Conservation (phyloP, 2,888 invertebrate genomes). For the Acleris emargana region DNA sequence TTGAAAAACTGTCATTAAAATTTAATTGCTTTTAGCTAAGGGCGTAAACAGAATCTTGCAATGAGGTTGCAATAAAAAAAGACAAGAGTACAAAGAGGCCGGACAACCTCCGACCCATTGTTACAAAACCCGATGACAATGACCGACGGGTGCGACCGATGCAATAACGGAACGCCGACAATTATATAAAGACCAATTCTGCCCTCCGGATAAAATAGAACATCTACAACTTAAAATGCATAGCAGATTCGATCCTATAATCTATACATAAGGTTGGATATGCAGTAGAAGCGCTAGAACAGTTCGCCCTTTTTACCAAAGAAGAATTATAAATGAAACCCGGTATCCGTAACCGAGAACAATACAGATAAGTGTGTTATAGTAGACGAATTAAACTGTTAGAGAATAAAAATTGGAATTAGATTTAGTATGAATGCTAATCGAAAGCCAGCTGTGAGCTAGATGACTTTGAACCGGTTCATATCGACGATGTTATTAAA, state of each 20-base stretch:
- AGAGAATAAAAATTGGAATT: constrained; percentile 6
- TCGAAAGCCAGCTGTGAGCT: constrained; percentile 28
- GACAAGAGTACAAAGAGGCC: constrained; percentile 45
- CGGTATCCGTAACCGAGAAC: constrained; percentile 19
- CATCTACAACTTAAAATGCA: too few species aligned
- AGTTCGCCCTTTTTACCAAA: too few species aligned
- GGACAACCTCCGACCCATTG: constrained; percentile 56
- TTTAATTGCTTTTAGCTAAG: constrained; percentile 1
- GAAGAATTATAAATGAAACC: constrained; percentile 39
- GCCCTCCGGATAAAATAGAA: too few species aligned
- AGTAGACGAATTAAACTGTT: constrained; percentile 16
- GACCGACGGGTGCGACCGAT: constrained; percentile 43
- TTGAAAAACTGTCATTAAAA: not conserved
- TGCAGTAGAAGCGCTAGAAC: too few species aligned
- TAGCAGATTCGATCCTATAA: too few species aligned
- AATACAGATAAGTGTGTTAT: constrained; percentile 14
- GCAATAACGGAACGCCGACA: constrained; percentile 49
- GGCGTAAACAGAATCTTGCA: constrained; percentile 49
- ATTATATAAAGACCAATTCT: constrained; percentile 48
- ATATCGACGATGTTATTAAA: constrained; percentile 19
- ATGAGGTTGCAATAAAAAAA: constrained; percentile 44
- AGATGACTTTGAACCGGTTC: constrained; percentile 17
- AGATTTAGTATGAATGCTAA: constrained; percentile 16
- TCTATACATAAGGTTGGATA: too few species aligned
- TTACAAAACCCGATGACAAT: constrained; percentile 55